Conservation (phyloP, 2,797 vertebrate genomes). For the Steatocranus sp. region DNA sequence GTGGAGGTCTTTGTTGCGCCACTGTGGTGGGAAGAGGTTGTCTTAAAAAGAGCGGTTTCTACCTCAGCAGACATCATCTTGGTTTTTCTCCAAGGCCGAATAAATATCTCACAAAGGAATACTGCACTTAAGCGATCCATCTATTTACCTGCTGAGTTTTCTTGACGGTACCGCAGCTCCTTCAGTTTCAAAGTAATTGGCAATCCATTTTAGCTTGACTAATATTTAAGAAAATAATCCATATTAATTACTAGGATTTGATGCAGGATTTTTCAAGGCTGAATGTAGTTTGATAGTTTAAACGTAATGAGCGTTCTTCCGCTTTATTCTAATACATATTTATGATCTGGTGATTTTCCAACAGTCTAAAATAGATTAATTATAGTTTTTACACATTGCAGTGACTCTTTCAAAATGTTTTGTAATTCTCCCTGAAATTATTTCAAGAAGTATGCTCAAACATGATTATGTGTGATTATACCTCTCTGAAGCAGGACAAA, state of each 20-base stretch:
- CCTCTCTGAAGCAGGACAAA: conserved; percentile 6
- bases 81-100: conserved; percentile 40
- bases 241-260: conserved; percentile 51
- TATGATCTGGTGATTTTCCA: conserved; percentile 58
- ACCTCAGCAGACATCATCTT: conserved; percentile 29
- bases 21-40: conserved; percentile 8
- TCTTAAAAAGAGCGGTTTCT: conserved; percentile 14
- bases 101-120: conserved; percentile 49
- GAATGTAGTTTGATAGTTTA: conserved; percentile 18
- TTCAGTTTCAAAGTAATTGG: conserved; percentile 25
- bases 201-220: conserved; percentile 39
- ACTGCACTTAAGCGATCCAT: conserved; percentile 28
- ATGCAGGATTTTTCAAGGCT: conserved; percentile 32
- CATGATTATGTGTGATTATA: conserved; percentile 32
- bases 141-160: conserved; percentile 33
- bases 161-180: not conserved
- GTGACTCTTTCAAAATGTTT: conserved; percentile 27
- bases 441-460: not conserved
- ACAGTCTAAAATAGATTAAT: conserved; percentile 48
- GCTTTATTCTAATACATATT: conserved; percentile 53
- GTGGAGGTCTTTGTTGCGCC: conserved; percentile 1
- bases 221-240: conserved; percentile 54
- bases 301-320: conserved; percentile 25
- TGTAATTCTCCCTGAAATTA: not conserved
- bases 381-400: conserved; percentile 30